These are phyloP conservation scores for Meteorus colon DNA, from an alignment of 2,888 invertebrate species.

Conservation along the genomic window DNA sequence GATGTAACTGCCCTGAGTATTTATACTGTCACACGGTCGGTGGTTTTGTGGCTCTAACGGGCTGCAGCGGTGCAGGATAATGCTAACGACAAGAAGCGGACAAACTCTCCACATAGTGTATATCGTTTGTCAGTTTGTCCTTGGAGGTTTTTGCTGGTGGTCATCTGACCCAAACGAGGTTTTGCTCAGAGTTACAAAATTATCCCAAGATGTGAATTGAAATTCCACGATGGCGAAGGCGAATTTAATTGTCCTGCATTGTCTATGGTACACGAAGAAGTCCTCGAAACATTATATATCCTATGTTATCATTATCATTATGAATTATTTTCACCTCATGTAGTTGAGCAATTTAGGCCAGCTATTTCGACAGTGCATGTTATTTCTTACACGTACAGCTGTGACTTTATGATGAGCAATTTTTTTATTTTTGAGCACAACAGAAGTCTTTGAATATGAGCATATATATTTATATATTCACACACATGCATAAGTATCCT, in stretches of 20 bases:
- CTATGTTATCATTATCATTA: neutral
- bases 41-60: constrained; percentile 50
- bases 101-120: constrained; percentile 24
- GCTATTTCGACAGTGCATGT: no score
- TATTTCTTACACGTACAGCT: no score
- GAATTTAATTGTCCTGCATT: constrained; percentile 14
- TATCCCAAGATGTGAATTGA: constrained; percentile 34
- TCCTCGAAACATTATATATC: neutral
- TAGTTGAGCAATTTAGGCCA: no score
- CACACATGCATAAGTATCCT: neutral
- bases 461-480: neutral
- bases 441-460: neutral
- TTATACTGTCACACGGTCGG: constrained; percentile 48
- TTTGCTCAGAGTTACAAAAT: constrained; percentile 38
- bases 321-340: no score
- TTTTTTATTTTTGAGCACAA: neutral
- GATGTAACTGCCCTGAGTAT: constrained; percentile 37
- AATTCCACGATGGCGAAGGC: constrained; percentile 22
- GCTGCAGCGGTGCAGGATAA: constrained; percentile 37
- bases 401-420: neutral
- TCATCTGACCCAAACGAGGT: constrained; percentile 31
- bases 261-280: neutral
- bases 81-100: constrained; percentile 34
- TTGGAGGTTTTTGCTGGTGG: constrained; percentile 17
- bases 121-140: constrained; percentile 26